Conservation (phyloP, 1,140 invertebrate genomes). For the Pseudachorutes palmiensis region DNA sequence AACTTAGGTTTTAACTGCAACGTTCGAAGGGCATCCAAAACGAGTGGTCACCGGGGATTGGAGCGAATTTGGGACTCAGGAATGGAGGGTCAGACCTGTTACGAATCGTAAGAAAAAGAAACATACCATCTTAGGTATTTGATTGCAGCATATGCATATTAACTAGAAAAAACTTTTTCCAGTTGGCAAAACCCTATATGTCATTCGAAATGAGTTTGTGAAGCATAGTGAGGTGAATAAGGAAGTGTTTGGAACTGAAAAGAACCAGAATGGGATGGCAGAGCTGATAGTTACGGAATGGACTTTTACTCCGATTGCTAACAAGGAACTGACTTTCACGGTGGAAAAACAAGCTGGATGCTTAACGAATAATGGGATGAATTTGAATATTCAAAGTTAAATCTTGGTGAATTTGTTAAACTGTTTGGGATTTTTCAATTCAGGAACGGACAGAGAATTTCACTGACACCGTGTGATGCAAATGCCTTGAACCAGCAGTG, state of each 20-base stretch:
- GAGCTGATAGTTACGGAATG: background rate
- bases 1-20: conserved; percentile 1
- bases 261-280: background rate
- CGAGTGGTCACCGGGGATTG: background rate
- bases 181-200: background rate
- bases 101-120: background rate
- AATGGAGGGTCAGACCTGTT: background rate
- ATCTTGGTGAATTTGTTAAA: background rate
- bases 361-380: background rate
- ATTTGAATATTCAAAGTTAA: background rate
- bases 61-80: background rate
- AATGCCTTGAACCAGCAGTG: background rate
- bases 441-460: background rate
- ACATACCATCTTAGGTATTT: background rate
- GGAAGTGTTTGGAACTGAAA: background rate
- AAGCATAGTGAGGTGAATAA: background rate
- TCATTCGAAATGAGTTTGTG: background rate
- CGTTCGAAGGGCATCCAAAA: background rate
- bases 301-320: background rate
- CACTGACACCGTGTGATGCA: background rate
- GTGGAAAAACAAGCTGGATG: background rate
- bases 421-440: background rate
- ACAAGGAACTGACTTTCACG: background rate
- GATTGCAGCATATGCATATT: background rate
- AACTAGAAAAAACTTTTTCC: background rate